Evolutionary conservation across 2,113 vertebrate species (phyloP), one percentile per base, ranked within the genome.

Genomic region (Halichoerus grypus): DNA sequence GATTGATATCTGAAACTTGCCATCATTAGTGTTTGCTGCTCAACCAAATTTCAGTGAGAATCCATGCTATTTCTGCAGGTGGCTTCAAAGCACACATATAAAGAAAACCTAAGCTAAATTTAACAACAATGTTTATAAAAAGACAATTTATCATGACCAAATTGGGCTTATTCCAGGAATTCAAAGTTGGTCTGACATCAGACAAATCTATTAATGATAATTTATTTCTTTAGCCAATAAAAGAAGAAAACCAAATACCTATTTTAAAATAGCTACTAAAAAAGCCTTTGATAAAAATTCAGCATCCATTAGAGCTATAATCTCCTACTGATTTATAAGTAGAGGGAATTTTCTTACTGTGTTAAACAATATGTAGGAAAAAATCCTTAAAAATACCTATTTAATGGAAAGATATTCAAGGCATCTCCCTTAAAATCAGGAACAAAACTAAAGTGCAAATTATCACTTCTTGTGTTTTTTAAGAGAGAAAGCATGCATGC

Each of bases 331-430:
- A 79, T 65, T 91, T 82, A 88, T 77, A 92, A 59, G 39, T 77
- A 82, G 18, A 82, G 22, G 2, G 4, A 55, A 92, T 59, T 61
- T 61, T 85, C 55, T 92, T 69, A 91, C 26, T 42, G 14, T 87
- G 19, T 63, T 91, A 91, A 94, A 88, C 11, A 88, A 77, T 49
- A 59, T 28, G 11, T 49, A 51, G 16, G 7, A 11, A 77, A 55
- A 51, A 94, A 49, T 69, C 36, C 26, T 85, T 61, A 49, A 82
- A 88, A 80, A 61, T 79, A 21, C 1, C 42, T 31, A 53, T 4
- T 88, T 76, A 76, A 92, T 79, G 61, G 33, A 55, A 89, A 95
- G 89, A 57, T 87, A 87, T 65, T 86, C 33, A 61, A 85, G 63
- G 18, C 5, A 57, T 31, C 2, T 46, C 11, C 51, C 77, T 71